Percentiles rank a stretch among this genome's conserved stretches.
Conservation (phyloP, 2,113 vertebrate genomes). For the Psilopsiagon aymara region DNA sequence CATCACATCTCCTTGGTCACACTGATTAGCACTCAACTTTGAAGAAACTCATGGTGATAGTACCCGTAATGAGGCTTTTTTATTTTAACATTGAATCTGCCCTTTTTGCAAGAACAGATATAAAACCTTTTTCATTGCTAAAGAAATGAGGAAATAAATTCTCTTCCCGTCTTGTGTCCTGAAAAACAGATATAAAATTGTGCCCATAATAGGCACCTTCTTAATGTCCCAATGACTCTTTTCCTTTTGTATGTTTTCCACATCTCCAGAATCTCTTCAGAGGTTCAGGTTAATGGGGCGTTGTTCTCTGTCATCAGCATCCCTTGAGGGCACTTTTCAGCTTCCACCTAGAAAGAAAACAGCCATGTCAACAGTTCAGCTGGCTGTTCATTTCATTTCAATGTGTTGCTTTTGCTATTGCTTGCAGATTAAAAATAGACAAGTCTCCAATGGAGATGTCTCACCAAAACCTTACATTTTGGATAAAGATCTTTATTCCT, state of each 20-base stretch:
- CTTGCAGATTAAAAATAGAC: slow-evolving; percentile 49
- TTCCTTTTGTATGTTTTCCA: slow-evolving; percentile 5
- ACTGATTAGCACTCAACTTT: background rate
- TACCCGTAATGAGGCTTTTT: background rate
- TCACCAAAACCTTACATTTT: slow-evolving; percentile 51
- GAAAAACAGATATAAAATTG: slow-evolving; percentile 10
- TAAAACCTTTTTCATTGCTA: background rate
- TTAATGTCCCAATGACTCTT: slow-evolving; percentile 8
- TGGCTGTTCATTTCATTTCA: slow-evolving; percentile 60
- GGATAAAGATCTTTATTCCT: slow-evolving; percentile 61
- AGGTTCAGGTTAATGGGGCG: slow-evolving; percentile 44
- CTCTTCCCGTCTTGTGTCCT: background rate
- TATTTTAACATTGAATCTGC: background rate
- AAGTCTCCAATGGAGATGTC: slow-evolving; percentile 29
- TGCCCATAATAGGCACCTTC: background rate
- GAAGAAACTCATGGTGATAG: background rate
- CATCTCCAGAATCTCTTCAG: background rate
- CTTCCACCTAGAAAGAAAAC: slow-evolving; percentile 44
- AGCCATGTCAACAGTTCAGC: slow-evolving; percentile 55
- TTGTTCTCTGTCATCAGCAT: slow-evolving; percentile 4
- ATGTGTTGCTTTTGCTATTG: slow-evolving; percentile 20
- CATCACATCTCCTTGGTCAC: background rate
- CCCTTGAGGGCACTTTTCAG: slow-evolving; percentile 12
- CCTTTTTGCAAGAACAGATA: background rate
- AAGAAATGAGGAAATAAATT: slow-evolving; percentile 30